Evolutionary conservation across 2,797 vertebrate species (phyloP).

Genomic region (Leptodactylus fallax): DNA sequence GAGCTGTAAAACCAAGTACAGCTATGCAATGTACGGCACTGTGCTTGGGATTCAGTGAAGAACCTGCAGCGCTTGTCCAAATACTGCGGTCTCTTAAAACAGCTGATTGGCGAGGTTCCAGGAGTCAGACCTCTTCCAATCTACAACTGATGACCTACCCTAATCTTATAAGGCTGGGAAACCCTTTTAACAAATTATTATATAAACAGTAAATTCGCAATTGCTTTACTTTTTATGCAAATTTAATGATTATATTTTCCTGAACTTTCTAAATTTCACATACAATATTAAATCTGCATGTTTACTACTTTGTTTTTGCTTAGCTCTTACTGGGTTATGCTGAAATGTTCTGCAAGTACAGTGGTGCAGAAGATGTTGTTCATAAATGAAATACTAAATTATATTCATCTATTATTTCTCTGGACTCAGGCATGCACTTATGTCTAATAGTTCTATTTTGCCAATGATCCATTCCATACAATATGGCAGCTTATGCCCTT

Average conservation of each 20-base stretch:
- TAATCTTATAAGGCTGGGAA: no score
- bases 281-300: neutral
- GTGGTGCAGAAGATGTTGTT: neutral
- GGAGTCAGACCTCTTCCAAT: no score
- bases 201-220: no score
- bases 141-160: no score
- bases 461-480: constrained; percentile 52
- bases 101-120: no score
- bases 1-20: no score
- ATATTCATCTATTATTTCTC: constrained; percentile 25
- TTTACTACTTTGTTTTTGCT: neutral
- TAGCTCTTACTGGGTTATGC: neutral
- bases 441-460: constrained; percentile 37
- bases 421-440: constrained; percentile 8
- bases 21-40: no score
- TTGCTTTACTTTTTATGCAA: neutral
- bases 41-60: no score
- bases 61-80: no score
- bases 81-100: no score
- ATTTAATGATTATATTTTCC: neutral
- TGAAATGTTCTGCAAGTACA: neutral
- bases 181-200: no score
- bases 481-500: constrained; percentile 49
- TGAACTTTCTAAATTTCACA: neutral
- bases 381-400: neutral